Base-by-base conservation (phyloP, 92 coral and sea anemone species). In the Ricordea florida region DNA sequence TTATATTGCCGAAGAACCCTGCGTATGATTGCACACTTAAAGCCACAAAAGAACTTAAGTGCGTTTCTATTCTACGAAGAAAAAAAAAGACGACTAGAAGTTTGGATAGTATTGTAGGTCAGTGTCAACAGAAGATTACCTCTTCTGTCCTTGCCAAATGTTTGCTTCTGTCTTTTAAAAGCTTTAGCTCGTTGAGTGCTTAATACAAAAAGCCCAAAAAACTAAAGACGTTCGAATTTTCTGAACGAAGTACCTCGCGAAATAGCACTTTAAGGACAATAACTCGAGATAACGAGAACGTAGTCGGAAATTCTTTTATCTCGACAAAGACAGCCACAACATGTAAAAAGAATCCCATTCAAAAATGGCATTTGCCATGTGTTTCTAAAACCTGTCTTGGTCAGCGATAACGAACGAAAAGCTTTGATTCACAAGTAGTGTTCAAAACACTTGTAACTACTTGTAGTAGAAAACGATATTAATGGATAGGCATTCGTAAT, bases 131-230 rank as follows among this genome's bases (percentile, higher is more conserved):
- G 7, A 25, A 56, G 77, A 70, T 26, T 38, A 28, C 77, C 6
- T 1, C 30, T 27, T 31, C 9, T 29, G 56, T 70, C 50, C 56
- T 41, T 37, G 30, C 64, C 51, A 56, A 55, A 53, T 43, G 37
- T 53, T 70, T 70, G 53, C 77, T 53, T 53, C 53, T 70, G 50
- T 65, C 58, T 27, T 70, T 70, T 51, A 38, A 56, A 70, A 53
- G 56, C 41, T 52, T 53, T 26, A 48, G 62, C 75, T 49, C 25
- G 31, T 68, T 24, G 27, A 68, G 75, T 70, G 65, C 36, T 30
- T 10, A 5, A 27, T 55, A 13, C 22, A 6, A n/a, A n/a, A n/a
- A n/a, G n/a, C n/a, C n/a, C n/a, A n/a, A n/a, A n/a, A n/a, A n/a
- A n/a, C n/a, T n/a, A n/a, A n/a, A n/a, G n/a, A n/a, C n/a, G n/a